These are phyloP conservation scores for Troglohyphantes excavatus DNA, from an alignment of 2,888 invertebrate species.

Conservation along the genomic window DNA sequence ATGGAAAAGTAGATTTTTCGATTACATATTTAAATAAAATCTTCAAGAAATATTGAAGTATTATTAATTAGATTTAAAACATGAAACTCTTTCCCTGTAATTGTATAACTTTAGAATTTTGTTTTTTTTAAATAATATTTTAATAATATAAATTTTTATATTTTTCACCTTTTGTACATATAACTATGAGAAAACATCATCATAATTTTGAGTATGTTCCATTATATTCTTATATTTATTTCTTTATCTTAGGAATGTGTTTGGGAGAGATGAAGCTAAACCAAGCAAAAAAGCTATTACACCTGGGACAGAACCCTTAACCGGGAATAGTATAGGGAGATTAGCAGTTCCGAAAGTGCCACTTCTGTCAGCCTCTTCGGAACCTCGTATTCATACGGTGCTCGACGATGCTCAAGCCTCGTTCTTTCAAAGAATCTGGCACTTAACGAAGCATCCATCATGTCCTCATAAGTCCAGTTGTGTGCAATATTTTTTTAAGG, in stretches of 20 bases:
- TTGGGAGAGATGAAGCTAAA: constrained; percentile 79
- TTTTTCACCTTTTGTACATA: too few species aligned
- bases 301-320: neutral
- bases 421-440: constrained; percentile 44
- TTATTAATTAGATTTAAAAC: too few species aligned
- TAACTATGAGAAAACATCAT: too few species aligned
- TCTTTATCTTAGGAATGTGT: constrained; percentile 63
- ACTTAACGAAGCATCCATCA: constrained; percentile 82
- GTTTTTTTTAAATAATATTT: too few species aligned
- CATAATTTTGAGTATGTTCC: neutral
- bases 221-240: too few species aligned
- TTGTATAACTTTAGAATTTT: too few species aligned
- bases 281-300: neutral
- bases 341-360: neutral
- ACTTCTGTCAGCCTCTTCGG: neutral
- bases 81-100: too few species aligned
- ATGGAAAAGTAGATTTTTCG: too few species aligned
- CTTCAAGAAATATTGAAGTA: too few species aligned
- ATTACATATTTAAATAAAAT: too few species aligned
- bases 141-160: too few species aligned
- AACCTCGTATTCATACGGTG: constrained; percentile 17
- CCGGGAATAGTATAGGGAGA: neutral
- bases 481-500: constrained; percentile 85
- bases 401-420: constrained; percentile 12
- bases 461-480: constrained; percentile 88